Evolutionary conservation across 2,888 invertebrate genomes (phyloP).

Genomic region (Agriopis leucophaearia): DNA sequence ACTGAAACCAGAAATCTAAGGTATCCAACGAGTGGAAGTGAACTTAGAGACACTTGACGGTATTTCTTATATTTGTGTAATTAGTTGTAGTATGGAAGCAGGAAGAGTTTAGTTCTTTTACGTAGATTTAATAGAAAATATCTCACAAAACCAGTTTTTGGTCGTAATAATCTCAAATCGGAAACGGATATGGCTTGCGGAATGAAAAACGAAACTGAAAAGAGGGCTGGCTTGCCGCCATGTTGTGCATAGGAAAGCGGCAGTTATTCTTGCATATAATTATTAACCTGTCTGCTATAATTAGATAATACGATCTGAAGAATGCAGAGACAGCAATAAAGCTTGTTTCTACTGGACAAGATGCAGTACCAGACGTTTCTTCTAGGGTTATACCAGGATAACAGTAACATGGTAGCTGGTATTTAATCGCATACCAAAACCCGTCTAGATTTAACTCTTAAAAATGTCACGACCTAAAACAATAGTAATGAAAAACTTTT

Average conservation of each 20-base stretch:
- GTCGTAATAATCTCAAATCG: conserved; percentile 7
- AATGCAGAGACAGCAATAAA: conserved; percentile 30
- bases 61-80: no score
- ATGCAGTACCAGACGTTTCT: conserved; percentile 10
- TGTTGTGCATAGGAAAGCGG: conserved; percentile 17
- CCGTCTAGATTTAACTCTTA: no score
- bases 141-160: no score
- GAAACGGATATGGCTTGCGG: conserved; percentile 24
- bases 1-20: no score
- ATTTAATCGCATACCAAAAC: no score
- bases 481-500: no score
- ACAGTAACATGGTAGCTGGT: no score
- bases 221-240: conserved; percentile 17
- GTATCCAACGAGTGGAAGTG: no score
- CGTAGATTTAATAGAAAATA: not conserved
- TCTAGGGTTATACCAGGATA: conserved; percentile 2
- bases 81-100: no score
- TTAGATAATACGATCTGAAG: conserved; percentile 35
- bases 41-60: no score
- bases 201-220: conserved; percentile 30
- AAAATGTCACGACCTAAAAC: no score
- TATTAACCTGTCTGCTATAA: conserved; percentile 33
- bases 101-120: no score
- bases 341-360: conserved; percentile 21
- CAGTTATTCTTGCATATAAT: conserved; percentile 28